Base-by-base conservation (phyloP, 2,113 vertebrate species). In the Petrocephalus microphthalmus region DNA sequence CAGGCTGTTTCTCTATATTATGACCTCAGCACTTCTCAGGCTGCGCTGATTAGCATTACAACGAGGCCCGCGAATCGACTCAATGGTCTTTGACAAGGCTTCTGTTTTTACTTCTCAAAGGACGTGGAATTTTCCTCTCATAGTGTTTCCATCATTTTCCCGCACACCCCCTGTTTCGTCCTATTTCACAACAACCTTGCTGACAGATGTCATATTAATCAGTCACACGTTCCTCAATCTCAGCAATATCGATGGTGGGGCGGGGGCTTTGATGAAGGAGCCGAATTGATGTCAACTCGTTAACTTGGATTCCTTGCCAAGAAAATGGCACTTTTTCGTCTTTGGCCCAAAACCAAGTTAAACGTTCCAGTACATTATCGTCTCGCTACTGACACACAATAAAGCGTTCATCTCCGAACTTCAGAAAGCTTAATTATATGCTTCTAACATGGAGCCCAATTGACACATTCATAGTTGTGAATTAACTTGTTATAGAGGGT, bases 231-330 rank as follows among this genome's bases (percentile, higher is more conserved):
- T 90, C 92, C 89, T 90, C 89, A 90, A 91, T 92, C 92, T 92
- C 90, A 84, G 91, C 92, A 91, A 91, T 90, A 90, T 92, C 91
- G 94, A 93, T 93, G 92, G 89, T 89, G 25, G 25, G 60, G 90
- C 87, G 92, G 89, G 89, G 90, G 87, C 93, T 91, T 90, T 91
- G 93, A 93, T 89, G 90, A 93, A 90, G 92, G 92, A 94, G 91
- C 92, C 88, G 92, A 95, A 94, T 94, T 92, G 93, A 92, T 93
- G 92, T 94, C 93, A 91, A 92, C 92, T 92, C 51, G 89, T 91
- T 91, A 94, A 94, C 92, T 91, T 90, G 92, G 87, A 52, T 71
- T 52, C 4, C 91, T 93, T 93, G 94, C 94, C 94, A 94, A 93
- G 92, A 92, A 93, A 92, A 92, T 83, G 89, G 91, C 91, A 90